Evolutionary conservation across 1,140 invertebrate genomes (phyloP).

Genomic region (Cotesia glomerata): DNA sequence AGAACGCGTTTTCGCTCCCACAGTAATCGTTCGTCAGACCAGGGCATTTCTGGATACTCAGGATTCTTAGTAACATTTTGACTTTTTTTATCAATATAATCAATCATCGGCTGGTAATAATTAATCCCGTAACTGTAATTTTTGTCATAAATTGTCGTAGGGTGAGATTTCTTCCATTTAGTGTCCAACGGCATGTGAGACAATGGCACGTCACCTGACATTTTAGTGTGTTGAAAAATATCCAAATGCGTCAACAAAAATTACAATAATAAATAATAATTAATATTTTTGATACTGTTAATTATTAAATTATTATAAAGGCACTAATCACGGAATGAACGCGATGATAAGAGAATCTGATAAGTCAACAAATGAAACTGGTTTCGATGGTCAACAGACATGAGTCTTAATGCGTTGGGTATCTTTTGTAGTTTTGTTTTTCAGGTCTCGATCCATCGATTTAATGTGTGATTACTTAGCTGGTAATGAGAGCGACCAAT

Average conservation of each 20-base stretch:
- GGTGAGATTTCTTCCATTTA: slow-evolving; percentile 52
- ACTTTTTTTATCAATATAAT: slow-evolving; percentile 72
- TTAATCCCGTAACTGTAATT: slow-evolving; percentile 83
- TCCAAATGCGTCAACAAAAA: background rate
- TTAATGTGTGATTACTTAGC: background rate
- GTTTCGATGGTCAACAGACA: too few relatives aligned
- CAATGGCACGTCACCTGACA: slow-evolving; percentile 52
- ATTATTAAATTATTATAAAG: background rate
- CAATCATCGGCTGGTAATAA: slow-evolving; percentile 83
- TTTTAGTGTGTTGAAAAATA: slow-evolving; percentile 28
- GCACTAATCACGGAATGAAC: background rate
- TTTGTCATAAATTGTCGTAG: slow-evolving; percentile 75
- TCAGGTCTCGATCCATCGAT: slow-evolving; percentile 19
- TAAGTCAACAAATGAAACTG: background rate
- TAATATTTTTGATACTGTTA: background rate
- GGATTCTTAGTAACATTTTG: slow-evolving; percentile 50
- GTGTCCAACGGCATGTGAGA: slow-evolving; percentile 61
- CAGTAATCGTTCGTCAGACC: slow-evolving; percentile 70
- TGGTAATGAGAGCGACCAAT: slow-evolving; percentile 43
- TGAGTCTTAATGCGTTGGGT: slow-evolving; percentile 5
- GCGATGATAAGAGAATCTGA: background rate
- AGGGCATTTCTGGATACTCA: slow-evolving; percentile 72
- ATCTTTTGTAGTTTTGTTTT: slow-evolving; percentile 38
- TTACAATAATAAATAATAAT: background rate
- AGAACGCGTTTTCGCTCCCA: slow-evolving; percentile 63